phyloP scores from a whole-genome alignment of 2,113 vertebrate species.

The Hippopotamus amphibius region DNA sequence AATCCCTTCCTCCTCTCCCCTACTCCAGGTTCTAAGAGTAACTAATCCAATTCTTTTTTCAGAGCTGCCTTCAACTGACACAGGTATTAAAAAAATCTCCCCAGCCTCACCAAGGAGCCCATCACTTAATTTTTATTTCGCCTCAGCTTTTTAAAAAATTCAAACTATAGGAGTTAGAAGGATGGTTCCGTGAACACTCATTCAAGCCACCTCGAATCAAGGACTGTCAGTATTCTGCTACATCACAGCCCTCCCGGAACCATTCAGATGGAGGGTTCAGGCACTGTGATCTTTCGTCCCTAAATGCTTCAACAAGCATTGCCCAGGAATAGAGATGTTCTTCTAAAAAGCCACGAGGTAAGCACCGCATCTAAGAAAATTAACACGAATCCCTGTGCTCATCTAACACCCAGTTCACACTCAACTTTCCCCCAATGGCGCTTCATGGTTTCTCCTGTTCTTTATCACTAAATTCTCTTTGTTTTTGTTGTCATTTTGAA shows the following conservation, averaged over 20 bases:
- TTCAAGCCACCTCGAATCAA: background rate
- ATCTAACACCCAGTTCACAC: background rate
- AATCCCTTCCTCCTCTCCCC: background rate
- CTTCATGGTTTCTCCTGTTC: background rate
- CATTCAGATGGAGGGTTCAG: background rate
- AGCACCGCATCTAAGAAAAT: background rate
- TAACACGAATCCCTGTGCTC: background rate
- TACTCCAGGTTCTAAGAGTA: background rate
- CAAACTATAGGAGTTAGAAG: background rate
- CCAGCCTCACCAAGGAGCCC: background rate
- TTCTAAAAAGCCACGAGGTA: background rate
- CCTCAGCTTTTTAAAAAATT: background rate
- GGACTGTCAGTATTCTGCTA: background rate
- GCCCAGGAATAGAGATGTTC: background rate
- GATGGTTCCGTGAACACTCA: background rate
- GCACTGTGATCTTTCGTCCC: too few species aligned
- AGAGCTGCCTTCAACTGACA: background rate
- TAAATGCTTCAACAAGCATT: background rate
- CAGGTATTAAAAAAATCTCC: background rate
- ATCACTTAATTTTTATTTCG: background rate
- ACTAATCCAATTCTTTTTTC: background rate
- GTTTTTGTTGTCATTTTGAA: background rate
- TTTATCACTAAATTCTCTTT: background rate
- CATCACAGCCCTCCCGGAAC: too few species aligned
- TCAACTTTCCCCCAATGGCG: background rate